Evolutionary conservation across 2,797 vertebrate species (phyloP), one percentile per base, ranked within the genome.

Genomic region (Xenops minutus): DNA sequence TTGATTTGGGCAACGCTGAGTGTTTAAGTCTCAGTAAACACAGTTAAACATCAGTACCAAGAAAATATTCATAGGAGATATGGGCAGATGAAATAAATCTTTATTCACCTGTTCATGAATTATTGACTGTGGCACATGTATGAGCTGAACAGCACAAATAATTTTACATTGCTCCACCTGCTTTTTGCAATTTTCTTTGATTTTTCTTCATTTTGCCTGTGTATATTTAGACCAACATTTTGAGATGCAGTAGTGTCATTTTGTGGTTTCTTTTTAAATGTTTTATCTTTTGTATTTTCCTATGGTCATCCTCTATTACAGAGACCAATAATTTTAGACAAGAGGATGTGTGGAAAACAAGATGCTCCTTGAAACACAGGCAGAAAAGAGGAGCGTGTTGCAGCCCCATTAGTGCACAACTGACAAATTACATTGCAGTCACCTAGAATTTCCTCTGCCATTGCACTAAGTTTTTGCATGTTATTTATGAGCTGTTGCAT

Each of bases 401-500:
- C 58, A 76, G 8, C 66, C 62, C 73, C 39, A 43, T 76, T 67
- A 82, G 77, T 11, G 37, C 74, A 27, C 61, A 64, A 44, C 26
- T 80, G 75, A 94, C 94, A 87, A 81, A 84, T 64, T 48, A 22
- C 81, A 62, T n/a, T 48, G 68, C 58, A 85, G 51, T 75, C 81
- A 67, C 81, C 86, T 78, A 61, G 85, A 84, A 83, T 85, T 77
- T 87, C 92, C 75, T 64, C 81, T 59, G 78, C 46, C 41, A 0
- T 26, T 64, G 62, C 69, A 24, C 58, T n/a, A 36, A 41, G 8
- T 30, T 91, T 92, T 74, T 83, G 19, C 75, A 12, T 26, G 54
- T 81, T 95, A 79, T 92, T 95, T 92, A 94, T 6, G 27, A 95
- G 81, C 93, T 87, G 72, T 34, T 89, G 84, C 75, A 5, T 58